phyloP scores from a whole-genome alignment of 2,797 vertebrate genomes.

The Thalassophryne amazonica region DNA sequence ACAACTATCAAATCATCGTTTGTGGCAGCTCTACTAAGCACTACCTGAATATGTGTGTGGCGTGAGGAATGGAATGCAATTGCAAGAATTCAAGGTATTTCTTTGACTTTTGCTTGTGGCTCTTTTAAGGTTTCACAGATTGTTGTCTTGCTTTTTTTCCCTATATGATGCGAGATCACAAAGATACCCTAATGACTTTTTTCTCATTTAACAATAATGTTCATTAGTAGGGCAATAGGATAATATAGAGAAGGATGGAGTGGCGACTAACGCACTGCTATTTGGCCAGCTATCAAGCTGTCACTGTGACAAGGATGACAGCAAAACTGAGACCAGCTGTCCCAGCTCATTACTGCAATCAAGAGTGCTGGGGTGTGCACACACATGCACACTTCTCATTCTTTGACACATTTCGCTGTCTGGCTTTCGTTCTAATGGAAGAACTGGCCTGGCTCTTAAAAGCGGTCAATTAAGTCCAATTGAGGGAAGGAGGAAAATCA shows the following conservation, averaged over 20 bases:
- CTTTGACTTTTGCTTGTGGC: not conserved
- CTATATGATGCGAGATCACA: not conserved
- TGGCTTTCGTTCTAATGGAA: slow-evolving; percentile 68
- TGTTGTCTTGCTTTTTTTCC: not conserved
- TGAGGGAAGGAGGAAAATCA: slow-evolving; percentile 60
- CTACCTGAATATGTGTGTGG: too few species aligned
- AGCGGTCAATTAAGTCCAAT: slow-evolving; percentile 72
- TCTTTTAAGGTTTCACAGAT: not conserved
- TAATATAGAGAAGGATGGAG: not conserved
- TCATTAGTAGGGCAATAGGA: slow-evolving; percentile 9
- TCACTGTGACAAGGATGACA: slow-evolving; percentile 53
- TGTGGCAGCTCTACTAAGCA: too few species aligned
- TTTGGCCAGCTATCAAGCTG: slow-evolving; percentile 37
- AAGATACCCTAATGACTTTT: not conserved
- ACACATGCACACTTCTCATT: slow-evolving; percentile 10
- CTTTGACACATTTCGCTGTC: slow-evolving; percentile 55
- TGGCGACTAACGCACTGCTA: slow-evolving; percentile 12
- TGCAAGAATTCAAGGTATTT: too few species aligned
- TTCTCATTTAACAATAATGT: slow-evolving; percentile 9
- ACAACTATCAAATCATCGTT: too few species aligned
- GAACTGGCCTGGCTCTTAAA: slow-evolving; percentile 66
- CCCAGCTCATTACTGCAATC: slow-evolving; percentile 56
- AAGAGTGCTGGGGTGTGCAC: slow-evolving; percentile 5
- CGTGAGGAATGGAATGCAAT: too few species aligned
- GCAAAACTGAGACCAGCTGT: slow-evolving; percentile 63